Evolutionary conservation across 2,797 vertebrate species (phyloP).

Genomic region (Urocyon cinereoargenteus): DNA sequence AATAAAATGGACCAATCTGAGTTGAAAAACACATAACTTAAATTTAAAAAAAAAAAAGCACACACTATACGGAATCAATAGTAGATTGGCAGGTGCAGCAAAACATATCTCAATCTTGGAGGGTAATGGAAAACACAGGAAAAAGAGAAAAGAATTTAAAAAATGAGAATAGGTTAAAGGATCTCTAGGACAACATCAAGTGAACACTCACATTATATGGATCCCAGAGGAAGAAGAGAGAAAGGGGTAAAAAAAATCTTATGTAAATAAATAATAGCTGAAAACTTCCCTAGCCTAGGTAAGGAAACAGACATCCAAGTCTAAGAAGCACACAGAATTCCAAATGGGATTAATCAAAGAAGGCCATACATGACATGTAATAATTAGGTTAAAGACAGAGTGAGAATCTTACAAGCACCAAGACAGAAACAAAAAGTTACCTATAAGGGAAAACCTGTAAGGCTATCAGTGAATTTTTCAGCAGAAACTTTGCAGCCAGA

Average conservation of each 20-base stretch:
- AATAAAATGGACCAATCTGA: not conserved
- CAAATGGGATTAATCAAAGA: not conserved
- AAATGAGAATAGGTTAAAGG: not conserved
- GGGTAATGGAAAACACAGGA: not conserved
- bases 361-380: not conserved
- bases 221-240: not conserved
- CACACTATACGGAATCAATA: not conserved
- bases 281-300: not conserved
- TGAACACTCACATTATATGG: not conserved
- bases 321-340: not conserved
- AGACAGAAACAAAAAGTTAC: not conserved
- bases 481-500: not conserved
- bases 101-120: not conserved
- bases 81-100: not conserved
- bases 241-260: not conserved
- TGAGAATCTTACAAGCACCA: not conserved
- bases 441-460: not conserved
- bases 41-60: not conserved
- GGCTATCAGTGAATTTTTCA: not conserved
- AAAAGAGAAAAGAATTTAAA: not conserved
- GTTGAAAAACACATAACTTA: not conserved
- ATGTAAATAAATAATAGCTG: not conserved
- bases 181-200: not conserved
- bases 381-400: not conserved
- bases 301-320: not conserved